phyloP scores from a whole-genome alignment of 2,888 invertebrate species.

The Apotomis turbidana region DNA sequence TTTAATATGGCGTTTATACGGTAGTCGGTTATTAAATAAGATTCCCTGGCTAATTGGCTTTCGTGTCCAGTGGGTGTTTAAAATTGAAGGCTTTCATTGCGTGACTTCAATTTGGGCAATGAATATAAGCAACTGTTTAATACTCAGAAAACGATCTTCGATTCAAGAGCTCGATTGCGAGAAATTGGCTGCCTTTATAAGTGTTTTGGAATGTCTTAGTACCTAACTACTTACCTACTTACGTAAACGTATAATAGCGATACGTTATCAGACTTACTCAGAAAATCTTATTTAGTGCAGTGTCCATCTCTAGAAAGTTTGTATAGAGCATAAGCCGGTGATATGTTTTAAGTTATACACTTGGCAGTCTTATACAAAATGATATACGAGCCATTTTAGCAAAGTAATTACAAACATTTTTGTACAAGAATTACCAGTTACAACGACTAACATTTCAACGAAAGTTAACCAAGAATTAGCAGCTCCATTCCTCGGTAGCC shows the following conservation, averaged over 20 bases:
- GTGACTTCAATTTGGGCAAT: constrained; percentile 23
- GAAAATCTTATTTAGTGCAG: too few species aligned
- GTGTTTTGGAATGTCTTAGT: too few species aligned
- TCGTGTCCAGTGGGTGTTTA: constrained; percentile 64
- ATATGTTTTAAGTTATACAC: too few species aligned
- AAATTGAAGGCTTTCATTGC: constrained; percentile 61
- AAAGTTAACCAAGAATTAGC: not conserved
- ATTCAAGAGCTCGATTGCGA: not conserved
- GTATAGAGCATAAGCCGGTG: too few species aligned
- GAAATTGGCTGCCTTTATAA: not conserved
- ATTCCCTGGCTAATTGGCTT: constrained; percentile 72
- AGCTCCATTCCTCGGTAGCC: not conserved
- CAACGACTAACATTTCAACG: not conserved
- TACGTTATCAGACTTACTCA: too few species aligned
- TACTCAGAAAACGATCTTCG: not conserved
- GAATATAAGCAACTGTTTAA: constrained; percentile 1
- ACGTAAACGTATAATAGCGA: too few species aligned
- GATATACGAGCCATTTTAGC: too few species aligned
- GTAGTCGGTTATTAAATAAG: constrained; percentile 77
- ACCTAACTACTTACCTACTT: too few species aligned
- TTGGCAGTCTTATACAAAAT: too few species aligned
- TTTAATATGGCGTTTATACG: constrained; percentile 75
- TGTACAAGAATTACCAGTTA: not conserved
- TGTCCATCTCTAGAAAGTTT: too few species aligned
- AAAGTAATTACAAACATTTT: too few species aligned